Conservation (phyloP, 2,797 vertebrate genomes). For the Gymnodraco acuticeps region DNA sequence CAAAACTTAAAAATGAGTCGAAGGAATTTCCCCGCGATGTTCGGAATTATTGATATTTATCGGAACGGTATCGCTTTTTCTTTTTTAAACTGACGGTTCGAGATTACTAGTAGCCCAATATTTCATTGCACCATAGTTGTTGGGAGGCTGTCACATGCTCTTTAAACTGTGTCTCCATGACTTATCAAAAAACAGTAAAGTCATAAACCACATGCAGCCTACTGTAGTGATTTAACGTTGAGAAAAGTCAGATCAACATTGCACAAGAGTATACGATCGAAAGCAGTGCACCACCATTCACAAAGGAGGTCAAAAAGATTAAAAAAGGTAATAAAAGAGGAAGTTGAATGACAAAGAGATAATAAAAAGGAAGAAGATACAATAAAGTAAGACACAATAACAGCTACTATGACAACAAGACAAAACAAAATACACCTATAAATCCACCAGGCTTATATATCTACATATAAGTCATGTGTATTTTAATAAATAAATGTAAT, state of each 20-base stretch:
- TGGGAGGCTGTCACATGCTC: too few relatives aligned
- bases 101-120: too few relatives aligned
- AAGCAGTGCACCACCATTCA: neutral
- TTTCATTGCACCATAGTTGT: too few relatives aligned
- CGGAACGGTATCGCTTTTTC: too few relatives aligned
- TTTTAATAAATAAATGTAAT: too few relatives aligned
- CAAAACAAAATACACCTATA: too few relatives aligned
- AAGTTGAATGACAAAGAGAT: neutral
- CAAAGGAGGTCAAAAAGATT: neutral
- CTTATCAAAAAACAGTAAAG: slow-evolving; percentile 44
- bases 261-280: neutral
- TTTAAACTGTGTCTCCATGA: slow-evolving; percentile 16
- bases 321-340: neutral
- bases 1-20: too few relatives aligned
- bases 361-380: neutral
- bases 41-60: too few relatives aligned
- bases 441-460: too few relatives aligned
- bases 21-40: too few relatives aligned
- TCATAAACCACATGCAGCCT: slow-evolving; percentile 29
- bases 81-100: too few relatives aligned
- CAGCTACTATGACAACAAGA: neutral
- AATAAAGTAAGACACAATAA: neutral
- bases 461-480: too few relatives aligned
- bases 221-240: neutral
- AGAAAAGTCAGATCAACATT: neutral